phyloP scores from a whole-genome alignment of 2,797 vertebrate genomes.

The Oryzias sinensis region DNA sequence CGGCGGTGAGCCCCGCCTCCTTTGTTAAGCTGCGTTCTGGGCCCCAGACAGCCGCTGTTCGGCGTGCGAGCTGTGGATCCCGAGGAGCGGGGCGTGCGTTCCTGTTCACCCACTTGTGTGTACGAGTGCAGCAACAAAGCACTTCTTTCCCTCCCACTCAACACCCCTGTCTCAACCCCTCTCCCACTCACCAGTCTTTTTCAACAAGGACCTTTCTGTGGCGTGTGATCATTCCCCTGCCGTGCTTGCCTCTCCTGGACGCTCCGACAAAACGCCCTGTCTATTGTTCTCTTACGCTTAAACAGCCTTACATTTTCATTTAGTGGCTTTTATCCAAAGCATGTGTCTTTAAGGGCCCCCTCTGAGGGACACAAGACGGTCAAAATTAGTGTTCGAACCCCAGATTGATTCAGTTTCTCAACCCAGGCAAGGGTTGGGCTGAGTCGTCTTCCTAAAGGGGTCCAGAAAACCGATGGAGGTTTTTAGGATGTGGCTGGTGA shows the following conservation, averaged over 20 bases:
- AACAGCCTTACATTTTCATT: too few relatives aligned
- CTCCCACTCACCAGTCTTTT: slow-evolving; percentile 54
- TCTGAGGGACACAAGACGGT: too few relatives aligned
- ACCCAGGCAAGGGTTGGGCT: too few relatives aligned
- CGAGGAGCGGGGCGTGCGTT: slow-evolving; percentile 13
- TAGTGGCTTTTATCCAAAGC: too few relatives aligned
- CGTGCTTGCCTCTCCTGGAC: slow-evolving; percentile 35
- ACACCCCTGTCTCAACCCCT: slow-evolving; percentile 60
- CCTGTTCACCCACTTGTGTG: slow-evolving; percentile 13
- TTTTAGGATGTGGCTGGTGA: slow-evolving; percentile 28
- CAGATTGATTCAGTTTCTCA: too few relatives aligned
- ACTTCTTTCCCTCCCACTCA: slow-evolving; percentile 59
- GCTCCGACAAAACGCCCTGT: slow-evolving; percentile 25
- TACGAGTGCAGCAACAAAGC: slow-evolving; percentile 29
- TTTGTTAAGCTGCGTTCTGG: slow-evolving; percentile 33
- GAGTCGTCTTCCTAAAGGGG: slow-evolving; percentile 54
- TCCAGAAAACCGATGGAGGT: slow-evolving; percentile 68
- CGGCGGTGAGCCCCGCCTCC: slow-evolving; percentile 14
- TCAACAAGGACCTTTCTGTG: slow-evolving; percentile 48
- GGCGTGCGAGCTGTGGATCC: slow-evolving; percentile 14
- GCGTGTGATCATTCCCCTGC: slow-evolving; percentile 24
- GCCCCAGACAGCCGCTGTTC: slow-evolving; percentile 31
- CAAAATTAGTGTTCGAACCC: too few relatives aligned
- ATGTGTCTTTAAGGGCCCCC: too few relatives aligned
- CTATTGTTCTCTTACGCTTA: slow-evolving; percentile 17